Evolutionary conservation across 2,888 invertebrate species (phyloP), one percentile per base, ranked within the genome.

Genomic region (Tridacna crocea): DNA sequence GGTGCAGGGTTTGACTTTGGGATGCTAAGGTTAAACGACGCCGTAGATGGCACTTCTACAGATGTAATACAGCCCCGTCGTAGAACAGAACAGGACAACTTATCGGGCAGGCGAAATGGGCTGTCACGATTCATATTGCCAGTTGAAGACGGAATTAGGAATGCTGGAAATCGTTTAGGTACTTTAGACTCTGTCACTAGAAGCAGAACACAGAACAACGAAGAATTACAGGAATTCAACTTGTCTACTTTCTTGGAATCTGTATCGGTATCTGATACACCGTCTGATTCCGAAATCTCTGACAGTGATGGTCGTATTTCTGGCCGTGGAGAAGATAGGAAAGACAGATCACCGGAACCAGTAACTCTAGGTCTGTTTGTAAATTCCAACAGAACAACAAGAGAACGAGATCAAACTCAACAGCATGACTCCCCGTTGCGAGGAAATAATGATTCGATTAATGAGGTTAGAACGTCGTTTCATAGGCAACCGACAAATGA

Each of bases 191-290:
- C 19, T 55, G 11, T 19, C 10, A 55, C 66, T n/a, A 46, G 66
- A 19, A 17, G 15, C 46, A 66, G 46, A 46, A n/a, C 46, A 19
- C 46, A 66, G 11, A 66, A 66, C 22, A 47, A 70, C 70, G 51
- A 19, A 26, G 51, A 61, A 13, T 3, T 13, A 22, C 22, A 19
- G 15, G 70, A 26, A 47, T 70, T 70, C 51, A 51, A 70, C 46
- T 26, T 70, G 13, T 26, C 70, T 3, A 51, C 70, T 13, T 70
- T 70, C 46, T 36, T 70, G 24, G 70, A 70, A 47, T 22, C 51
- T 11, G 3, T 70, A 24, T 70, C 70, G 11, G 3, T 3, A 19
- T 3, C 55, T 19, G 55, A 55, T 19, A 55, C 55, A 3, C 55
- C 55, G 19, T 55, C 55, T 55, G 19, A 55, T 55, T 55, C 55